A percentile compares a stretch with the other conserved stretches of the same genome.
Evolutionary conservation across 2,113 vertebrate genomes (phyloP).

Genomic region (Todiramphus saurophagus): DNA sequence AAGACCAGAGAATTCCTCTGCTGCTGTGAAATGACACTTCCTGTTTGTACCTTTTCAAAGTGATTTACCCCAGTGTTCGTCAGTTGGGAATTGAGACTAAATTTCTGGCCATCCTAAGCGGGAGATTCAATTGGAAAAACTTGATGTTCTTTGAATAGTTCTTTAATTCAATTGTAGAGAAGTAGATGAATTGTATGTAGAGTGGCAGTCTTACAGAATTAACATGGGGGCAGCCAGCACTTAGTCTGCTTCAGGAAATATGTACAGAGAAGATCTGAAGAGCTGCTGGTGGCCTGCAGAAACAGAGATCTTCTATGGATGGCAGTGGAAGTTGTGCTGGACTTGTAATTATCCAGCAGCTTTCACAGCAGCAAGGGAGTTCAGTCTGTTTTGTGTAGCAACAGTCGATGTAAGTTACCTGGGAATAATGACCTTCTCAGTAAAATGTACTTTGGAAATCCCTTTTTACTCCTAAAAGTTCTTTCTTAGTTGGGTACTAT

Average conservation of each 20-base stretch:
- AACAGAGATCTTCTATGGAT: background rate
- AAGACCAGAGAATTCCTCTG: background rate
- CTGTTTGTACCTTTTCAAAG: background rate
- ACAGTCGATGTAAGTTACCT: background rate
- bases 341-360: background rate
- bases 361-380: background rate
- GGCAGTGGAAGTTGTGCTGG: background rate
- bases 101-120: background rate
- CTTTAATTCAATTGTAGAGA: background rate
- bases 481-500: background rate
- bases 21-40: background rate
- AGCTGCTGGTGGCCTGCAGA: background rate
- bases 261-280: background rate
- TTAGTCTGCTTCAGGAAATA: fast-evolving
- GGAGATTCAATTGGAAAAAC: background rate
- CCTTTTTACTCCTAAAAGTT: background rate
- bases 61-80: background rate
- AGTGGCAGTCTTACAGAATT: fast-evolving
- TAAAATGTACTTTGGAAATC: background rate
- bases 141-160: background rate
- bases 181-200: background rate
- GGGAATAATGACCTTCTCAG: background rate
- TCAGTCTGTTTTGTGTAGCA: background rate
- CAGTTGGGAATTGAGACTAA: background rate
- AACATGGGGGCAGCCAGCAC: background rate